A percentile compares a stretch with the other conserved stretches of the same genome.
Evolutionary conservation across 1,140 invertebrate genomes (phyloP).

Genomic region (Hycleus phaleratus): DNA sequence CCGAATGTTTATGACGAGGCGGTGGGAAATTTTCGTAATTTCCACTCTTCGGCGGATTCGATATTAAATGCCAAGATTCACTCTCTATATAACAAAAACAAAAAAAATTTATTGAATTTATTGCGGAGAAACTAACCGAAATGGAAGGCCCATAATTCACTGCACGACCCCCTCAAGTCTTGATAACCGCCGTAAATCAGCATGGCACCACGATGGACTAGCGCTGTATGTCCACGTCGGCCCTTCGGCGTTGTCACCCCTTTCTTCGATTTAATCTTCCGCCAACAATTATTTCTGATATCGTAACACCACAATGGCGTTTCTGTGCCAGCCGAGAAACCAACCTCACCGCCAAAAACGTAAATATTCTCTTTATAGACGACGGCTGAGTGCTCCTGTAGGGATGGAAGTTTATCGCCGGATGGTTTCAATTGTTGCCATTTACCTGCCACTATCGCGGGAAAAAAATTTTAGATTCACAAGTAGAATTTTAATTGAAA

Average conservation of each 20-base stretch:
- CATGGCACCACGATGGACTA: conserved; percentile 72
- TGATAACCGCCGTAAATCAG: conserved; percentile 85
- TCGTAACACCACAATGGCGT: conserved; percentile 85
- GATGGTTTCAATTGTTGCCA: conserved; percentile 63
- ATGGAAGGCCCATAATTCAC: conserved; percentile 83
- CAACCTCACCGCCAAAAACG: conserved; percentile 83
- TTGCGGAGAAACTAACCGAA: conserved; percentile 54
- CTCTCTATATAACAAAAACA: conserved; percentile 49
- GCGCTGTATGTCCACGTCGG: conserved; percentile 72
- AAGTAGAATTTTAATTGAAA: background rate
- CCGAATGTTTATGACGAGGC: conserved; percentile 76
- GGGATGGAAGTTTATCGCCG: conserved; percentile 65
- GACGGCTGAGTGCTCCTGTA: conserved; percentile 80
- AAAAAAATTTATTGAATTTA: background rate
- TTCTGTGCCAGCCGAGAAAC: conserved; percentile 68
- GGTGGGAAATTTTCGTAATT: conserved; percentile 51
- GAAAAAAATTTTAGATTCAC: background rate
- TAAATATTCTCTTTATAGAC: conserved; percentile 68
- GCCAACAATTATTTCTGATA: conserved; percentile 62
- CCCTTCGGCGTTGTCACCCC: conserved; percentile 58
- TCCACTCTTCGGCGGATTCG: conserved; percentile 21
- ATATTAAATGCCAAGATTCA: conserved; percentile 65
- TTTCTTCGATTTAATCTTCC: conserved; percentile 54
- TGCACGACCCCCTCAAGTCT: conserved; percentile 74
- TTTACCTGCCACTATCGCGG: conserved; percentile 50